Evolutionary conservation across 2,888 invertebrate genomes (phyloP), one percentile per base, ranked within the genome.

Genomic region (Torymus auratus): DNA sequence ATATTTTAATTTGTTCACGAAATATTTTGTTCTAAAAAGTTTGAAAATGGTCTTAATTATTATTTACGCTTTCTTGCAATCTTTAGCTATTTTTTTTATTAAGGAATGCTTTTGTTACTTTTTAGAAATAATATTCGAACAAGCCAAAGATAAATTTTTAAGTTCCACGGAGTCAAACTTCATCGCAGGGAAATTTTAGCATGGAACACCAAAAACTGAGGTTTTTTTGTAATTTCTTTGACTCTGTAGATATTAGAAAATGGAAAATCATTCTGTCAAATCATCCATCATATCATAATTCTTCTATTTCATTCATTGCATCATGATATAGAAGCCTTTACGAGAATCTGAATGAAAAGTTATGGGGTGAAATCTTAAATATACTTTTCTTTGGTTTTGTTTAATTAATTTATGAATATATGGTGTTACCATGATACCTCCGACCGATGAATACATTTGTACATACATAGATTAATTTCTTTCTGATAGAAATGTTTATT

Each of bases 111-210:
- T 80, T 64, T 76, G 67, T 76, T 75, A 76, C 80, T 80, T 76
- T 80, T 76, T 80, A 80, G 80, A 80, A 80, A 80, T 80, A 76
- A 76, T 71, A 76, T 28, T 67, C 75, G 61, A 76, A 71, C 80
- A 76, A 64, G 70, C 65, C 73, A 74, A 73, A 74, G 75, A 75
- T 80, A 80, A 71, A 67, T 80, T 80, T 80, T 80, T 80, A 76
- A 76, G 65, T 76, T 70, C 80, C 70, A 75, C 65, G 80, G 80
- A 80, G 75, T 75, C 70, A 75, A 69, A 79, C 70, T 75, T 70
- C 80, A 70, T 65, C 79, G 73, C 17, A n/a, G 62, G 65, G 75
- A 62, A 75, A 79, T 68, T 69, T 76, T 76, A 75, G 58, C 80
- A 71, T 60, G 80, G 71, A 41, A 80, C 75, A 23, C 70, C 80